Evolutionary conservation across 1,140 invertebrate species (phyloP), one percentile per base, ranked within the genome.

Genomic region (Phocides pigmalion): DNA sequence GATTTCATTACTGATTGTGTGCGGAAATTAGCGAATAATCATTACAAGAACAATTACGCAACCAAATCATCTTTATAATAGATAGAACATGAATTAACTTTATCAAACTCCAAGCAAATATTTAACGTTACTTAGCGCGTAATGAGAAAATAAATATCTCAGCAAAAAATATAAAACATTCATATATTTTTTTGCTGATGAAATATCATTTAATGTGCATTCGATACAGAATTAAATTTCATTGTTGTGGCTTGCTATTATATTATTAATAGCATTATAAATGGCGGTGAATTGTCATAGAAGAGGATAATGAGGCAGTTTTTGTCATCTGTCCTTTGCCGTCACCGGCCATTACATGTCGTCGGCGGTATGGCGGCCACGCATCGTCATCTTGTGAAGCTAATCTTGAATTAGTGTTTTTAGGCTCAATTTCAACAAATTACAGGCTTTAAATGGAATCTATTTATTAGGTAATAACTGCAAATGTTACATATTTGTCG

Each of bases 231-330:
- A 81, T 87, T 81, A 79, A 74, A 76, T 72, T 72, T 68, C 81
- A 81, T 79, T 81, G 74, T 76, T 65, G 68, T 79, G 72, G 70
- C 63, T 25, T 61, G 42, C 50, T 66, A 82, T 85, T 84, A 87
- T 82, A 79, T 74, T 87, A 87, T 89, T 84, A 89, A 87, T 86
- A 87, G 81, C 79, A 82, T 87, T 87, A 86, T 87, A 85, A 87
- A 86, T 86, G 81, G 72, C 78, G 70, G 46, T 66, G 67, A 63
- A 84, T 81, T 81, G 82, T 81, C 68, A 74, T 81, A 81, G 75
- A 61, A 73, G 73, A 59, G 70, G 68, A 76, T 81, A 84, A 83
- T 84, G 74, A 75, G 76, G 22, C 56, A 54, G 72, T 85, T 83
- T 85, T 85, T 82, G 79, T 79, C 76, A 76, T 79, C 54, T 76